Evolutionary conservation across 2,797 vertebrate genomes (phyloP), one percentile per base, ranked within the genome.

Genomic region (Schizopygopsis pylzovi): DNA sequence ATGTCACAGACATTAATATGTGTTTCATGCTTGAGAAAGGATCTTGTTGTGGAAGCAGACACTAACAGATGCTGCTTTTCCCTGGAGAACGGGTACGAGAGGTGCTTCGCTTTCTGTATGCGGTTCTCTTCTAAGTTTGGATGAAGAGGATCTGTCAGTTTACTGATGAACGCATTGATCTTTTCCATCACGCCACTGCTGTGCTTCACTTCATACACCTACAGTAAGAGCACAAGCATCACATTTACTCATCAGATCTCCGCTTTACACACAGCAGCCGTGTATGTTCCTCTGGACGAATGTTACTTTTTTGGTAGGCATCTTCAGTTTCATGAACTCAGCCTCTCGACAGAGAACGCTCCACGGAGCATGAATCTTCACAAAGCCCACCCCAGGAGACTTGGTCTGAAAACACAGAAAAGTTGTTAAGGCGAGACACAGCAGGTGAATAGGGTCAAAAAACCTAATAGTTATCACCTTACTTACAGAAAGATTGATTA

Each of bases 1-100:
- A 54, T 43, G 25, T 22, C 41, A 41, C 11, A 77, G 52, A 77
- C 11, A 75, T 49, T 49, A 9, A 77, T 12, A 54, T 16, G 13
- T 39, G 65, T 70, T 76, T 71, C 41, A 70, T 43, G 39, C 2
- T 68, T 68, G 52, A 79, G 83, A 79, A 79, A 61, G 16, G 22
- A 49, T 75, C 56, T 77, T 77, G 16, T 67, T 54, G 52, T 54
- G 37, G 8, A 77, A 68, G 47, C 28, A 28, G 81, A 73, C n/a
- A 96, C 98, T 97, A 86, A 99, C 98, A 99, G 90, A 91, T 99
- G 97, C 87, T 97, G 97, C 76, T 98, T 99, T 92, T 99, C 98
- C 87, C 98, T 95, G 90, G 97, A 98, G 94, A 99, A 99, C 0
- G 97, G 96, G 81, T 98, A 98, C 8, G 97, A 99, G 73, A 99